A percentile compares a stretch with the other conserved stretches of the same genome.
Evolutionary conservation across 2,888 invertebrate genomes (phyloP).

Genomic region (Auanema freiburgensis): DNA sequence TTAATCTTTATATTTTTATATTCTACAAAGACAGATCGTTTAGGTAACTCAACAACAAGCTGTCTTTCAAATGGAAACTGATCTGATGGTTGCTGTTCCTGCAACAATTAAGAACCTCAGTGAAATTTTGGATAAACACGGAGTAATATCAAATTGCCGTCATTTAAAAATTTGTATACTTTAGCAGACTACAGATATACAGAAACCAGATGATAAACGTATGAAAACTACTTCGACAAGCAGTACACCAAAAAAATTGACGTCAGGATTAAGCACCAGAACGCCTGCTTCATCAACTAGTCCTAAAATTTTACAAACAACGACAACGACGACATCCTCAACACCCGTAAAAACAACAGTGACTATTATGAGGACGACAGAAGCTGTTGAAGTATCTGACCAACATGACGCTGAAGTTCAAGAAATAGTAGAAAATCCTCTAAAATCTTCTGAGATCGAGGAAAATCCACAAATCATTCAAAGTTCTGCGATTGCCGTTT

Average conservation of each 20-base stretch:
- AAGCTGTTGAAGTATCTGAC: constrained; percentile 6
- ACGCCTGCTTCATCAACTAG: too few species aligned
- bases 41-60: constrained; percentile 10
- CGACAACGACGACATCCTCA: constrained; percentile 6
- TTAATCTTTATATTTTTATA: neutral
- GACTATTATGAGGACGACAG: constrained; percentile 9
- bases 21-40: neutral
- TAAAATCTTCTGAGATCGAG: neutral
- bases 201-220: neutral
- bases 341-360: constrained; percentile 9
- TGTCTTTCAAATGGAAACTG: constrained; percentile 36
- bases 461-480: too few species aligned
- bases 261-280: constrained; percentile 6
- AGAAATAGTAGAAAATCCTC: neutral
- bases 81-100: constrained; percentile 17
- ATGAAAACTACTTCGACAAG: neutral
- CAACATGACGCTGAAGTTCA: neutral
- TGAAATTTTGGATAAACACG: too few species aligned
- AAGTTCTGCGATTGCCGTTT: too few species aligned
- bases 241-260: neutral
- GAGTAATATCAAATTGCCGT: neutral
- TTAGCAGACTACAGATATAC: too few species aligned
- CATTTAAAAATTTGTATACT: neutral
- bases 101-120: neutral
- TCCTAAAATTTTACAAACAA: neutral